A percentile compares a stretch with the other conserved stretches of the same genome.
Conservation (phyloP, 2,888 invertebrate species). For the Caradrina clavipalpis region DNA sequence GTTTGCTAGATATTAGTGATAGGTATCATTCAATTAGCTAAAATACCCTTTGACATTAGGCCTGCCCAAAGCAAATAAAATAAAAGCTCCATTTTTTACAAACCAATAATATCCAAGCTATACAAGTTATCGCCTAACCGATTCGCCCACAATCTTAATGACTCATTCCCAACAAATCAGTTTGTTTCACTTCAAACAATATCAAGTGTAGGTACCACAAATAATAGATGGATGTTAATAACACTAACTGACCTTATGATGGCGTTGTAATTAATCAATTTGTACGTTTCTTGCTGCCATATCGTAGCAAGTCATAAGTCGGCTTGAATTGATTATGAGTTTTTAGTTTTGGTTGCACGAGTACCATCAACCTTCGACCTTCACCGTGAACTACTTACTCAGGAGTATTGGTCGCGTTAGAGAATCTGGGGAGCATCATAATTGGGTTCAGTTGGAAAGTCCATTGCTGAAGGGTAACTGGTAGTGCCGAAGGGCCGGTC, state of each 20-base stretch:
- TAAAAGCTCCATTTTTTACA: constrained; percentile 15
- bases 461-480: too few relatives aligned
- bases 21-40: background rate
- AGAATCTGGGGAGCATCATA: background rate
- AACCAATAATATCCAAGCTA: background rate
- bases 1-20: too few relatives aligned
- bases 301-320: constrained; percentile 20
- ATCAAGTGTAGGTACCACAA: constrained; percentile 17
- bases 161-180: constrained; percentile 44
- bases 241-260: constrained; percentile 20
- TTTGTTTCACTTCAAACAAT: constrained; percentile 28
- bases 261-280: constrained; percentile 51
- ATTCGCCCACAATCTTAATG: constrained; percentile 25
- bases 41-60: background rate
- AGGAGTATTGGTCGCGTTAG: background rate
- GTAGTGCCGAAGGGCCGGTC: too few relatives aligned
- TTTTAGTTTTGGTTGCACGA: constrained; percentile 13
- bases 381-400: constrained; percentile 20
- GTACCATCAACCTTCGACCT: constrained; percentile 14
- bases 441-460: background rate
- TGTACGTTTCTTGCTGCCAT: constrained; percentile 8
- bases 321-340: constrained; percentile 34
- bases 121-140: background rate
- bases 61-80: background rate
- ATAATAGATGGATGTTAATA: constrained; percentile 29